Percentiles rank a stretch among this genome's conserved stretches.
These are phyloP conservation scores for Solea senegalensis DNA, from an alignment of 2,113 vertebrate genomes.

Conservation along the genomic window DNA sequence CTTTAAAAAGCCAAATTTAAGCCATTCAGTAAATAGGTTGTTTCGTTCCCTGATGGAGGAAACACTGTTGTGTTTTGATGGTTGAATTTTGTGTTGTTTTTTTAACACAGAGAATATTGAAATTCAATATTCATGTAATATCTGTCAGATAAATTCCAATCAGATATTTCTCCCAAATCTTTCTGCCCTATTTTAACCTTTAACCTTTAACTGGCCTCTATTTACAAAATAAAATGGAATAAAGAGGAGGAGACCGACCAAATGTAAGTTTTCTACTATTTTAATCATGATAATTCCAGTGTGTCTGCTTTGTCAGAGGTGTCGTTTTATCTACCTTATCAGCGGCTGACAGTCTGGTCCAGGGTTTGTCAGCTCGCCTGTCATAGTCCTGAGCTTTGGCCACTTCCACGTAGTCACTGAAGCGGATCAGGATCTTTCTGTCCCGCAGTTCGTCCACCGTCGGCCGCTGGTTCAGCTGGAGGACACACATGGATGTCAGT, in stretches of 20 bases:
- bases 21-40: too few relatives aligned
- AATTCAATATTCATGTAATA: too few relatives aligned
- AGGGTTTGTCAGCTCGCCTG: constrained; percentile 95
- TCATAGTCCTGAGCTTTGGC: constrained; percentile 99
- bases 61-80: too few relatives aligned
- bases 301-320: neutral
- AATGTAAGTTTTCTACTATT: neutral
- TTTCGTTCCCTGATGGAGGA: too few relatives aligned
- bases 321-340: constrained; percentile 86
- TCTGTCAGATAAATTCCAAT: too few relatives aligned
- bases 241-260: neutral
- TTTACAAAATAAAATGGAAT: too few relatives aligned
- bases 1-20: too few relatives aligned
- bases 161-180: too few relatives aligned
- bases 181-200: too few relatives aligned
- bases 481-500: neutral
- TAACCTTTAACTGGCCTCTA: too few relatives aligned
- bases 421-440: constrained; percentile 97
- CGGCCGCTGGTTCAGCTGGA: constrained; percentile 94
- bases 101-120: too few relatives aligned
- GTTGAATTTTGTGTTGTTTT: too few relatives aligned
- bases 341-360: constrained; percentile 95
- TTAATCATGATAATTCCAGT: neutral
- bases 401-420: constrained; percentile 98
- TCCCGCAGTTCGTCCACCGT: constrained; percentile 96